Percentiles rank a stretch among this genome's conserved stretches.
phyloP scores from a whole-genome alignment of 2,797 vertebrate genomes.

The Pangasius djambal region DNA sequence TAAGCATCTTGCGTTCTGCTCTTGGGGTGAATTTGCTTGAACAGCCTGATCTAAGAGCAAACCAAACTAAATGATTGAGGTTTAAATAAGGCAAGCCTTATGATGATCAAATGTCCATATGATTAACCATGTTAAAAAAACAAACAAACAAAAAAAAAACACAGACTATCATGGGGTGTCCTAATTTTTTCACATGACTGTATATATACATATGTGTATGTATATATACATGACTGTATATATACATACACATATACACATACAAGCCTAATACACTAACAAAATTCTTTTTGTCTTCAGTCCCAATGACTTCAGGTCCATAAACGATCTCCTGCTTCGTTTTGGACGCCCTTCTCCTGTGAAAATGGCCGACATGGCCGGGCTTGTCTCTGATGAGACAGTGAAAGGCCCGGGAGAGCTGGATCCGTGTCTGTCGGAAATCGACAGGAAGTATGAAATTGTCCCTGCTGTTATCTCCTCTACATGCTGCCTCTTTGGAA shows the following conservation, averaged over 20 bases:
- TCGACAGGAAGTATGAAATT: conserved; percentile 92
- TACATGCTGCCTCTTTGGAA: conserved; percentile 98
- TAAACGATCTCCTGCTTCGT: conserved; percentile 33
- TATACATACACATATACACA: neutral
- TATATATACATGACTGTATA: no score
- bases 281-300: conserved; percentile 29
- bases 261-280: neutral
- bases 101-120: no score
- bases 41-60: no score
- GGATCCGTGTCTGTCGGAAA: conserved; percentile 80
- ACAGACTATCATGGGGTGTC: no score
- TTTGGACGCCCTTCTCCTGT: conserved; percentile 25
- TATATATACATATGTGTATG: neutral
- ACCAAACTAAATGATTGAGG: no score
- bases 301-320: conserved; percentile 72
- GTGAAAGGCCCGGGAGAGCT: conserved; percentile 65
- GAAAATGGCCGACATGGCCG: conserved; percentile 72
- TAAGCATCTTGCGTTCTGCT: no score
- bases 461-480: conserved; percentile 95
- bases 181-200: no score
- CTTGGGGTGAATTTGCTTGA: no score
- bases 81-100: no score
- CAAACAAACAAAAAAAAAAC: no score
- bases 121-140: no score
- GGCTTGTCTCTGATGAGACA: conserved; percentile 71